These are phyloP conservation scores for Cylindroiulus punctatus DNA, from an alignment of 2,888 invertebrate genomes.

Conservation along the genomic window DNA sequence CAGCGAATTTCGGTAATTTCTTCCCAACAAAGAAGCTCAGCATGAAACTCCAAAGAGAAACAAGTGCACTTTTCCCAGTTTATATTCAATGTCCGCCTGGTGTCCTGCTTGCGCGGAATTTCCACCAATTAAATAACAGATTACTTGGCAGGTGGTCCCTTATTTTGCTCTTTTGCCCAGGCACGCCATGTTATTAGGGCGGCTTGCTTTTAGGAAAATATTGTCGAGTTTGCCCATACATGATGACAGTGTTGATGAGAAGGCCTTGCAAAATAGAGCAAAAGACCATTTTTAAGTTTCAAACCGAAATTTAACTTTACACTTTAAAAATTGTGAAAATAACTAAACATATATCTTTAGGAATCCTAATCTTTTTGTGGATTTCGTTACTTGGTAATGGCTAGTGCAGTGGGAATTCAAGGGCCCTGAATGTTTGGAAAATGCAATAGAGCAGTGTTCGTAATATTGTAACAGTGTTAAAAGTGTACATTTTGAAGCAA, in stretches of 20 bases:
- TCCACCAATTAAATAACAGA: slow-evolving; percentile 40
- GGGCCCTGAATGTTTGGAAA: too few species aligned
- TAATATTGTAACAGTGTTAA: too few species aligned
- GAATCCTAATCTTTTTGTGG: too few species aligned
- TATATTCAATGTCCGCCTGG: not conserved
- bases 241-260: not conserved
- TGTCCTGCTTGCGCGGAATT: not conserved
- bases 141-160: not conserved
- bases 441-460: too few species aligned
- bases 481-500: too few species aligned
- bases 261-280: not conserved
- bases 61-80: not conserved
- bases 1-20: not conserved
- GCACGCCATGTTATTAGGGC: slow-evolving; percentile 35
- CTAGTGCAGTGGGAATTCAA: too few species aligned
- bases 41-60: not conserved
- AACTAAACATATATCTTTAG: too few species aligned
- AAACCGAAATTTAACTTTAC: not conserved
- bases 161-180: not conserved
- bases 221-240: not conserved
- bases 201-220: not conserved
- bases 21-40: not conserved
- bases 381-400: too few species aligned
- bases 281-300: not conserved
- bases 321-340: too few species aligned